phyloP scores from a whole-genome alignment of 2,113 vertebrate species.

The Notarius lentiginosus region DNA sequence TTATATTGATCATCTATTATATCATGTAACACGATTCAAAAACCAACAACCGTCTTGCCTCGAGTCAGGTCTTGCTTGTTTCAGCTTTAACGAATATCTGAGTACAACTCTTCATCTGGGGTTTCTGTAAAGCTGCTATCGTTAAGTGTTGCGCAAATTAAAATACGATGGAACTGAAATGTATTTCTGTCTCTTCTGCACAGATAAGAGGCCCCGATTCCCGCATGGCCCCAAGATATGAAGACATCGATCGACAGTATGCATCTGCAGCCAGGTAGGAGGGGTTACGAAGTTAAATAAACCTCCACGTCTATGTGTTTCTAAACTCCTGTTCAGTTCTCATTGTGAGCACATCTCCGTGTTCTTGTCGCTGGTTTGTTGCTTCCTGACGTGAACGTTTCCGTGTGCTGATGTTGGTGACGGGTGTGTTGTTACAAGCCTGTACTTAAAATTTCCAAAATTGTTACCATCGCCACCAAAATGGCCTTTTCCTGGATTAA shows the following conservation, averaged over 20 bases:
- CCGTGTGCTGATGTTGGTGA: not conserved
- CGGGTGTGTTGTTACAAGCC: not conserved
- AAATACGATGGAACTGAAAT: not conserved
- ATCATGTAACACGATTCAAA: not conserved
- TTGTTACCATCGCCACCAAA: not conserved
- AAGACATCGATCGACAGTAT: constrained; percentile 81
- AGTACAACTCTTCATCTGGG: not conserved
- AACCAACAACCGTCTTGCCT: not conserved
- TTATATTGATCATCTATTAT: too few relatives aligned
- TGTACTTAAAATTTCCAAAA: not conserved
- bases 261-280: constrained; percentile 78
- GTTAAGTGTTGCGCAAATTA: not conserved
- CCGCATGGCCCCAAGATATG: constrained; percentile 72
- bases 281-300: too few relatives aligned
- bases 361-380: too few relatives aligned
- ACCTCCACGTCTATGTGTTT: not conserved
- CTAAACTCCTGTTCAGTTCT: not conserved
- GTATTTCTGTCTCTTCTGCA: constrained; percentile 35
- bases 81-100: too few relatives aligned
- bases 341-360: not conserved
- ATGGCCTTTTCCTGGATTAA: not conserved
- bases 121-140: not conserved
- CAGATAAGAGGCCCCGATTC: constrained; percentile 85
- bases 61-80: too few relatives aligned
- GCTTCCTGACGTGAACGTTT: not conserved